A percentile compares a stretch with the other conserved stretches of the same genome.
phyloP scores from a whole-genome alignment of 2,888 invertebrate genomes.

The Leptarthrus brevirostris region DNA sequence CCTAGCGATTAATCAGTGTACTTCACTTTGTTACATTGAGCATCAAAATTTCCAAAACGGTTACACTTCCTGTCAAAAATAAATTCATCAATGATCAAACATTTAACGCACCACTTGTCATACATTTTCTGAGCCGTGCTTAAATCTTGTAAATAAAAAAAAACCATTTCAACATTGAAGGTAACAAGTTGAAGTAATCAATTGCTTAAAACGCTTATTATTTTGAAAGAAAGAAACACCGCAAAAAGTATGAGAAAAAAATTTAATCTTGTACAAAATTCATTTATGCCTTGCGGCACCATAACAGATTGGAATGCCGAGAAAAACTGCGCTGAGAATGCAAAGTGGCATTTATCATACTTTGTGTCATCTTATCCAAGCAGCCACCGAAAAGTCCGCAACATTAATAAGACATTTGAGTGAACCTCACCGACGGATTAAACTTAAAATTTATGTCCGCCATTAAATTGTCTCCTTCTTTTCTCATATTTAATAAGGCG shows the following conservation, averaged over 20 bases:
- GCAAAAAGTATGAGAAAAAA: conserved; percentile 26
- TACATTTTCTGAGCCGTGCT: too few relatives aligned
- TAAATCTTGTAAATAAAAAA: too few relatives aligned
- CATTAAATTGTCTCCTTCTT: conserved; percentile 41
- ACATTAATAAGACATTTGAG: conserved; percentile 47
- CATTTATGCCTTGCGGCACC: conserved; percentile 21
- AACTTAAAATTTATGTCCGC: conserved; percentile 44
- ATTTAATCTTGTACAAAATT: conserved; percentile 29
- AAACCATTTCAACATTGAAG: too few relatives aligned
- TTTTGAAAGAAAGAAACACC: too few relatives aligned
- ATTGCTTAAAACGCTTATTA: too few relatives aligned
- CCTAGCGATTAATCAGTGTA: too few relatives aligned
- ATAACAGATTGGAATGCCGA: conserved; percentile 38
- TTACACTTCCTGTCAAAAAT: too few relatives aligned
- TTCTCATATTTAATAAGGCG: conserved; percentile 36
- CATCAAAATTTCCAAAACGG: too few relatives aligned
- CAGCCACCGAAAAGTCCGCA: conserved; percentile 47
- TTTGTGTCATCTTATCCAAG: conserved; percentile 45
- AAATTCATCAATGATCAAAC: too few relatives aligned
- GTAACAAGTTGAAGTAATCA: too few relatives aligned
- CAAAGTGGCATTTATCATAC: conserved; percentile 46
- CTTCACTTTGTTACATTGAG: too few relatives aligned
- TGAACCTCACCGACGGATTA: conserved; percentile 46
- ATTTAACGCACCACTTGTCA: too few relatives aligned
- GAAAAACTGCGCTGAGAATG: conserved; percentile 39